Percentiles rank a stretch among this genome's conserved stretches.
phyloP scores from a whole-genome alignment of 2,888 invertebrate genomes.

The Drosophila heteroneura region DNA sequence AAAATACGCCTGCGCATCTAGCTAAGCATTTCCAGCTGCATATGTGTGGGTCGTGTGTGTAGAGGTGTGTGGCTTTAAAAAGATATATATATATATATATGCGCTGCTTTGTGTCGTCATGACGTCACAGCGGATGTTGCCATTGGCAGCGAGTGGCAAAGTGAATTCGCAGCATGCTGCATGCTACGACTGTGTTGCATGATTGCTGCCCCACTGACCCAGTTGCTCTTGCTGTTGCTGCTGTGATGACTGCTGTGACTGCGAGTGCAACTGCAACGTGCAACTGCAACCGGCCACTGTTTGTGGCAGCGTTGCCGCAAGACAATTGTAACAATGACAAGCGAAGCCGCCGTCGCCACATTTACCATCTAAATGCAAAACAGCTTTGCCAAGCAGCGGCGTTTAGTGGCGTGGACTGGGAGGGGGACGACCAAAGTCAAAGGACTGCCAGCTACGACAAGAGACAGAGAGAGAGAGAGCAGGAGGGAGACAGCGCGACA shows the following conservation, averaged over 20 bases:
- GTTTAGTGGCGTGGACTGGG: neutral
- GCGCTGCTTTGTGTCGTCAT: conserved; percentile 56
- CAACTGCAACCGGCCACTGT: conserved; percentile 25
- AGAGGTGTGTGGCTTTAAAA: neutral
- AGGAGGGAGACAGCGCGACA: neutral
- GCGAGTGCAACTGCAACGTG: conserved; percentile 11
- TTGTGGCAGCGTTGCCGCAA: conserved; percentile 55
- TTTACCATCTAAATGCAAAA: conserved; percentile 73
- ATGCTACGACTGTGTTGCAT: conserved; percentile 55
- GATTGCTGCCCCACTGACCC: conserved; percentile 77
- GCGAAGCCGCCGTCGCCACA: conserved; percentile 60
- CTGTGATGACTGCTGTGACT: neutral
- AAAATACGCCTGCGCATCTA: neutral
- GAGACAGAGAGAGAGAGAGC: neutral
- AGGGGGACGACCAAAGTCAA: conserved; percentile 51
- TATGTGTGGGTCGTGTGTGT: neutral
- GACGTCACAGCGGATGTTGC: conserved; percentile 65
- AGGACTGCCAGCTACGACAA: conserved; percentile 18
- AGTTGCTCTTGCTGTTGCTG: conserved; percentile 61
- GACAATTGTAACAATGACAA: conserved; percentile 66
- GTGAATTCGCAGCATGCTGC: conserved; percentile 38
- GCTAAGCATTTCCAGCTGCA: neutral
- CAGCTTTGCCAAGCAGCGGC: conserved; percentile 53
- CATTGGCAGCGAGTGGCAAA: conserved; percentile 4
- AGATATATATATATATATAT: neutral